Evolutionary conservation across 2,888 invertebrate species (phyloP).

Genomic region (Onthophagus sagittarius): DNA sequence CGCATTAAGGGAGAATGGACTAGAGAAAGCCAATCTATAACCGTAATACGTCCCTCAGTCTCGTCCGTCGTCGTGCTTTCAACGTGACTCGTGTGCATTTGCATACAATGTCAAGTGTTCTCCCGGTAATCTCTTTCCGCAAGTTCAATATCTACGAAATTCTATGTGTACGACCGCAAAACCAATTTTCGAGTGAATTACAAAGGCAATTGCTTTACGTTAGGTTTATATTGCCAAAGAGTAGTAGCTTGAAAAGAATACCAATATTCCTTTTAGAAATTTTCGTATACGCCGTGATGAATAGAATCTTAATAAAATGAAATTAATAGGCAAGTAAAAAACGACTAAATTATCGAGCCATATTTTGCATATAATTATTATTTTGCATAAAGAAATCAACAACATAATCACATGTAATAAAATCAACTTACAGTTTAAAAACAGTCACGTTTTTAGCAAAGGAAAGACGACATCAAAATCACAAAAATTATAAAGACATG

Average conservation of each 20-base stretch:
- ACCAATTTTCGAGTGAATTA: background rate
- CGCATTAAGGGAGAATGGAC: background rate
- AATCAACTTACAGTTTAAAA: too few relatives aligned
- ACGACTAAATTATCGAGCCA: too few relatives aligned
- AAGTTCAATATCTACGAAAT: background rate
- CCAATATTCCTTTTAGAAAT: background rate
- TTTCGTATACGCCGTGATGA: too few relatives aligned
- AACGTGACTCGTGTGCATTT: background rate
- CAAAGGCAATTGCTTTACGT: background rate
- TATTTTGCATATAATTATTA: too few relatives aligned
- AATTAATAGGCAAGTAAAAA: too few relatives aligned
- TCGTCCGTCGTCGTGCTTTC: background rate
- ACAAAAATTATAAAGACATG: too few relatives aligned
- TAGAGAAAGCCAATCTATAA: background rate
- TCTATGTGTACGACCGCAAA: background rate
- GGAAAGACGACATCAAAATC: too few relatives aligned
- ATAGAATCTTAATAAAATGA: too few relatives aligned
- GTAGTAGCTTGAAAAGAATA: background rate
- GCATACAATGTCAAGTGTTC: background rate
- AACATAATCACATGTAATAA: too few relatives aligned
- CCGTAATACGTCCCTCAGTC: background rate
- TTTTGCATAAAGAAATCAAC: too few relatives aligned
- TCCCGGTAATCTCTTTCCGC: background rate
- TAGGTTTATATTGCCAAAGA: background rate
- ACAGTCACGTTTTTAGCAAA: too few relatives aligned